Evolutionary conservation across 2,113 vertebrate genomes (phyloP), one percentile per base, ranked within the genome.

Genomic region (Nothoprocta perdicaria): DNA sequence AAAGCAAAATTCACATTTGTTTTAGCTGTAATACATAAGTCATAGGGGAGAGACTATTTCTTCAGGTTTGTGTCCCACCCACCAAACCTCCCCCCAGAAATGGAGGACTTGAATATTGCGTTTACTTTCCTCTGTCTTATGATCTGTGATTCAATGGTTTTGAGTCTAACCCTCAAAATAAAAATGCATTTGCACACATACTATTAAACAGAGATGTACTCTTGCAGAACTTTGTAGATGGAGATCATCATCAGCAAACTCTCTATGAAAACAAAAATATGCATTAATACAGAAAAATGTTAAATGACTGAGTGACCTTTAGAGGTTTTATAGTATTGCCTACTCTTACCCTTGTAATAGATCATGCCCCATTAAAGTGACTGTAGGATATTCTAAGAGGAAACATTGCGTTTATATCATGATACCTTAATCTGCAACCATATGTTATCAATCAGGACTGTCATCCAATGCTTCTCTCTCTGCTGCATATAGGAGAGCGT

Each of bases 391-490:
- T 43, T 61, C 66, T 61, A 57, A 66, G 55, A 16, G 40, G 67
- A 50, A 81, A 24, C 8, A 16, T 23, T 21, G 24, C 4, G 0
- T 19, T 77, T 74, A 2, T 1, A 0, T 29, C 18, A 19, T 50
- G 16, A 13, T 66, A 27, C 6, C 7, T 33, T 50, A 63, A 45
- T 66, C 21, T 46, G 45, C 10, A 61, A 33, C 38, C 24, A n/a
- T 65, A n/a, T 60, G 38, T 14, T 21, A 21, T 60, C 19, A 33
- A 5, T 68, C 71, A 24, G 16, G 27, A 12, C 14, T 3, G 8
- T 23, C 5, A 61, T 33, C 18, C 76, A 77, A 10, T 29, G 69
- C 57, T 60, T 31, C 27, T 53, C 60, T 31, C 27, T 90, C 22
- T 7, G 2, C 76, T 61, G 41, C 18, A 2, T 38, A 27, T 24